A percentile compares a stretch with the other conserved stretches of the same genome.
These are phyloP conservation scores for Galagoides demidoff DNA, from an alignment of 2,797 vertebrate genomes.

Conservation along the genomic window DNA sequence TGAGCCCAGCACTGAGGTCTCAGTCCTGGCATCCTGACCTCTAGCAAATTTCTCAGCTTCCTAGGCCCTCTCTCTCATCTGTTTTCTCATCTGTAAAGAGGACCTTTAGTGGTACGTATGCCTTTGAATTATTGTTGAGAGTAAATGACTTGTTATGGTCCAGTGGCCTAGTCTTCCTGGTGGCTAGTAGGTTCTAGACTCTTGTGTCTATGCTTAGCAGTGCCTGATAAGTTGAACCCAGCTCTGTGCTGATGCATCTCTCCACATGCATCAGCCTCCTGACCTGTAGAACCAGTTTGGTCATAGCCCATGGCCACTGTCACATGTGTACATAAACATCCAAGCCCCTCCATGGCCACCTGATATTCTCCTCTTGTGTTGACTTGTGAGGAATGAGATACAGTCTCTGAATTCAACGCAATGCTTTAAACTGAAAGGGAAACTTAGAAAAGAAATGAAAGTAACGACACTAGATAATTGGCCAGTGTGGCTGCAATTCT, in stretches of 20 bases:
- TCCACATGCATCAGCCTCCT: rapidly evolving
- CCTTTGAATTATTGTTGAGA: rapidly evolving
- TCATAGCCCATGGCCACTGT: not conserved
- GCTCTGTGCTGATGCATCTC: rapidly evolving
- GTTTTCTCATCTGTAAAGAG: rapidly evolving
- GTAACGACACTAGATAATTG: rapidly evolving
- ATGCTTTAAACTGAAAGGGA: not conserved
- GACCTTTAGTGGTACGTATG: rapidly evolving
- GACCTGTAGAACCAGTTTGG: not conserved
- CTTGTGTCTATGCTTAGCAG: rapidly evolving
- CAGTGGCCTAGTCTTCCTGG: rapidly evolving
- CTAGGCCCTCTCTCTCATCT: too few relatives aligned
- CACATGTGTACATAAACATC: not conserved
- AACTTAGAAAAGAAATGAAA: not conserved
- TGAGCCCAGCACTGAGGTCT: rapidly evolving
- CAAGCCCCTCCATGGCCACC: not conserved
- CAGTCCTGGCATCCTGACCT: not conserved
- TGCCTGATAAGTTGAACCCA: rapidly evolving
- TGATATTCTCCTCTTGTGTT: not conserved
- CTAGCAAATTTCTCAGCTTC: too few relatives aligned
- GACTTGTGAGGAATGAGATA: not conserved
- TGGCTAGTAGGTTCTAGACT: rapidly evolving
- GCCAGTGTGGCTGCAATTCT: rapidly evolving
- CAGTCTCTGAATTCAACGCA: not conserved
- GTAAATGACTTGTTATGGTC: rapidly evolving